Base-by-base conservation (phyloP, 2,113 vertebrate species). In the Zeus faber region DNA sequence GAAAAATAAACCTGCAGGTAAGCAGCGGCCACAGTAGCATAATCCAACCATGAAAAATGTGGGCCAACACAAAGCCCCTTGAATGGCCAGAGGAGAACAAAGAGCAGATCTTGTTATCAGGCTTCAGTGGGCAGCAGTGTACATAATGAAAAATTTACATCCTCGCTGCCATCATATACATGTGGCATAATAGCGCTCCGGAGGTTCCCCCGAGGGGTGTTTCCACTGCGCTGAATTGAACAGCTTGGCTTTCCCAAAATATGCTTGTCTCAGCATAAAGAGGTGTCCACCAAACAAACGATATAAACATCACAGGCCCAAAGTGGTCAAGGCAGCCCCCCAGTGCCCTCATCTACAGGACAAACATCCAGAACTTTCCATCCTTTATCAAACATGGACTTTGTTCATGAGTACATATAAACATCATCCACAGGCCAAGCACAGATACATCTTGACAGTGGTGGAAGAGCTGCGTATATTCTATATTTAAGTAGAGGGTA, bases 101-200 rank as follows among this genome's bases (percentile, higher is more conserved):
- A 69, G 70, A 79, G 66, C 67, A 79, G 72, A 54, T 62, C 70
- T 57, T 4, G 54, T 70, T 66, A 59, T 65, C 47, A 45, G 40
- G 82, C 79, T 77, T 79, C 77, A 77, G 22, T 59, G 53, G 59
- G 54, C 67, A 61, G 56, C 22, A 62, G 58, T 65, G 58, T 49
- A 59, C 62, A 46, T 54, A 16, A 74, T 80, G 66, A 80, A 84
- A 71, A 43, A 65, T 67, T 65, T 58, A 80, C 64, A 74, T 74
- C 47, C 56, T 43, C 31, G 1, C 54, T 41, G 49, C 71, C 65
- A 6, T 24, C 35, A 29, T 62, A 57, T 54, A 43, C 40, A 71
- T 65, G 63, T 52, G 66, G 60, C 49, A 54, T 20, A 31, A 49
- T 10, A 35, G 59, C 1, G 33, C 59, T 29, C 0, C 20, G 2